A percentile compares a stretch with the other conserved stretches of the same genome.
phyloP scores from a whole-genome alignment of 2,888 invertebrate genomes.

The Agrochola litura region DNA sequence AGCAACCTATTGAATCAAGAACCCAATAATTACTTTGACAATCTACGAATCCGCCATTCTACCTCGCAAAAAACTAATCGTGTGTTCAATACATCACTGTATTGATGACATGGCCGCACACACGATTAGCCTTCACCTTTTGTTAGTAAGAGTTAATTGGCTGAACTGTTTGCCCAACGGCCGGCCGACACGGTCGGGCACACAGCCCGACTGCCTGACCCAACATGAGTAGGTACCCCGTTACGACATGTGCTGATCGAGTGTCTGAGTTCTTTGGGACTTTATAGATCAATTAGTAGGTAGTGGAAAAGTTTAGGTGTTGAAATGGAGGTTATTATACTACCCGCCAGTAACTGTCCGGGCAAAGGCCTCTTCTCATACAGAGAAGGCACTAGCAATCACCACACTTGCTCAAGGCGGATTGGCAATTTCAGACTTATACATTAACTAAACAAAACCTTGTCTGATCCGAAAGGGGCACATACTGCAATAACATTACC shows the following conservation, averaged over 20 bases:
- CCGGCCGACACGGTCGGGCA: slow-evolving; percentile 23
- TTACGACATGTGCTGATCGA: slow-evolving; percentile 5
- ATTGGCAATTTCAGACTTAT: no score
- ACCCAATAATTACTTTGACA: neutral
- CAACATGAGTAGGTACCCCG: slow-evolving; percentile 16
- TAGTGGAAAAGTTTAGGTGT: neutral
- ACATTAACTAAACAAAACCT: no score
- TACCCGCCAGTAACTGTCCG: no score
- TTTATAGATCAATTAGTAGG: neutral
- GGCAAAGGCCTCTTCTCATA: no score
- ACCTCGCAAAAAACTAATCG: neutral
- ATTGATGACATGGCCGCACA: no score
- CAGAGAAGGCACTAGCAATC: no score
- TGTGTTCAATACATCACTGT: slow-evolving; percentile 29
- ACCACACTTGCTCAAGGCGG: no score
- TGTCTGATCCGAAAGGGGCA: no score
- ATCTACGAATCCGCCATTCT: neutral
- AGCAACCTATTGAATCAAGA: neutral
- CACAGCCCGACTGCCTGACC: slow-evolving; percentile 25
- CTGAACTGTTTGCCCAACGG: slow-evolving; percentile 41
- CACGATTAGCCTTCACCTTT: slow-evolving; percentile 57
- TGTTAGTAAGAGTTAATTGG: slow-evolving; percentile 46
- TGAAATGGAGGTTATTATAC: no score
- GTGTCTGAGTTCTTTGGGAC: neutral
- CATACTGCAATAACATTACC: no score